These are phyloP conservation scores for Hassar affinis DNA, from an alignment of 2,113 vertebrate genomes.

Conservation along the genomic window DNA sequence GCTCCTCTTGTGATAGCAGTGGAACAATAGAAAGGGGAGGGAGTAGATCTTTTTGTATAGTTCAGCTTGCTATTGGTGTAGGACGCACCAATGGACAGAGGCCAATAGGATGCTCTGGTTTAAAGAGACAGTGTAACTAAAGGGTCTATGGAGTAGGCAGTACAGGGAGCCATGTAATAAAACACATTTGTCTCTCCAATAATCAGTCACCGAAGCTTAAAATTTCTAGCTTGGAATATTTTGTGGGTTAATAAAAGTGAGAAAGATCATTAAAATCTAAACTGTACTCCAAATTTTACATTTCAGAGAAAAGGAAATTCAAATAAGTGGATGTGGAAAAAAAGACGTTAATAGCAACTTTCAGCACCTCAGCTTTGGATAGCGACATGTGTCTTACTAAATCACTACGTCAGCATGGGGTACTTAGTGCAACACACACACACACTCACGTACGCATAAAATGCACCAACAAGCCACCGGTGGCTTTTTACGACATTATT, in stretches of 20 bases:
- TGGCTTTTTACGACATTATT: no score
- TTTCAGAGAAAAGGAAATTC: neutral
- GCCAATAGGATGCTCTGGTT: constrained; percentile 21
- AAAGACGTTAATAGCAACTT: neutral
- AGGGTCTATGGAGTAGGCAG: no score
- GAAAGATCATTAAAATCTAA: neutral
- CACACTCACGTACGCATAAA: no score
- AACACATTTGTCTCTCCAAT: neutral
- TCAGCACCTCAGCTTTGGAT: neutral
- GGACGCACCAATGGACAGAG: constrained; percentile 41
- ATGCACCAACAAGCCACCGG: no score
- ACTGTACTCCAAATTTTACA: neutral
- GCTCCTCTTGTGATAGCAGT: constrained; percentile 3
- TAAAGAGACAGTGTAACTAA: constrained; percentile 59
- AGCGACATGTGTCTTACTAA: neutral
- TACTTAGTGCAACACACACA: no score
- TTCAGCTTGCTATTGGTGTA: constrained; percentile 70
- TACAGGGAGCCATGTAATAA: neutral
- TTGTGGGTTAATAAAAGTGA: neutral
- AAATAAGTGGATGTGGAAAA: neutral
- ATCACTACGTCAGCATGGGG: neutral
- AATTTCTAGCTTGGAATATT: neutral
- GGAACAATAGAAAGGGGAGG: constrained; percentile 61
- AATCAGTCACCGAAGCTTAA: neutral
- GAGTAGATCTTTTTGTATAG: constrained; percentile 73